Evolutionary conservation across 1,140 invertebrate genomes (phyloP).

Genomic region (Triops longicaudatus): DNA sequence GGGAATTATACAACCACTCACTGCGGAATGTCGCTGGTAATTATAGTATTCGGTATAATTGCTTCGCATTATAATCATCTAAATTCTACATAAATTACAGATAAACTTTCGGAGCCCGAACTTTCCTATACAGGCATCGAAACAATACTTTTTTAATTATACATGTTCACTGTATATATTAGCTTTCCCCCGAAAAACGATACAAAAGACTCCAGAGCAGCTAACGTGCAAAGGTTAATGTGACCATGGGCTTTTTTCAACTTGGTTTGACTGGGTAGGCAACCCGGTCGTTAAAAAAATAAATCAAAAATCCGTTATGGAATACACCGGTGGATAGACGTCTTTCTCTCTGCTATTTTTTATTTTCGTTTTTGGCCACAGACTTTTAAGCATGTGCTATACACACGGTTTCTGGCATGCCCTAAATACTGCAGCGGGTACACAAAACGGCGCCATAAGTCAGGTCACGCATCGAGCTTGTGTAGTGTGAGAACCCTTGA

Average conservation of each 20-base stretch:
- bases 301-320: background rate
- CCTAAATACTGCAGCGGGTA: background rate
- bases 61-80: too few relatives aligned
- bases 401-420: background rate
- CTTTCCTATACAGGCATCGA: too few relatives aligned
- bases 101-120: too few relatives aligned
- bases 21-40: too few relatives aligned
- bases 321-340: background rate
- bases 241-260: background rate
- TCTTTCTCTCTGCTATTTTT: background rate
- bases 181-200: too few relatives aligned
- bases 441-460: background rate
- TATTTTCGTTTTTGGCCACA: background rate
- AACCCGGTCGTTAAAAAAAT: background rate
- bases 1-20: too few relatives aligned
- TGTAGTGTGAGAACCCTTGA: background rate
- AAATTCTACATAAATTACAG: too few relatives aligned
- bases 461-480: background rate
- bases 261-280: background rate
- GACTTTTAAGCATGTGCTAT: background rate
- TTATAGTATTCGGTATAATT: too few relatives aligned
- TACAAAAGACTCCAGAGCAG: too few relatives aligned
- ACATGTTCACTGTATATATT: too few relatives aligned
- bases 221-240: background rate
- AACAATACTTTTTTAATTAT: too few relatives aligned